Conservation (phyloP, 2,113 vertebrate genomes). For the Gallinago undulata region DNA sequence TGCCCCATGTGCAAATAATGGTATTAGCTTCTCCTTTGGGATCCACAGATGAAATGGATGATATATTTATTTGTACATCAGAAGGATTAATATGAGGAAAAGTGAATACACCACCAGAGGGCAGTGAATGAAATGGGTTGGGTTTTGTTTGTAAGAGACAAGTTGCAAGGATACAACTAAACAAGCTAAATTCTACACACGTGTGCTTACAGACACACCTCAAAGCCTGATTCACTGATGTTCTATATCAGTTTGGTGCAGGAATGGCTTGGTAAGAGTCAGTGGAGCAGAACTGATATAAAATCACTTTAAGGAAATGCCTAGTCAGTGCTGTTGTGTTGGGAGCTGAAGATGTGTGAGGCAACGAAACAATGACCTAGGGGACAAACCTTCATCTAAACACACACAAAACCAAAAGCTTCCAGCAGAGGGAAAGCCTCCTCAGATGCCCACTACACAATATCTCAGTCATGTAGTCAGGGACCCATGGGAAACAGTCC, state of each 20-base stretch:
- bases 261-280: neutral
- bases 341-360: neutral
- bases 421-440: neutral
- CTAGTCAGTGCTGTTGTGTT: neutral
- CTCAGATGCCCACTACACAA: accelerated
- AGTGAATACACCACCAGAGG: neutral
- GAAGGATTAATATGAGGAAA: neutral
- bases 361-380: accelerated
- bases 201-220: neutral
- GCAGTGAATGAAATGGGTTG: neutral
- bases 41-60: neutral
- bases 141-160: neutral
- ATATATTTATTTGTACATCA: neutral
- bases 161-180: neutral
- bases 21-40: neutral
- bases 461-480: neutral
- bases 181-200: neutral
- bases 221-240: neutral
- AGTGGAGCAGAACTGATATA: neutral
- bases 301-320: neutral
- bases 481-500: neutral
- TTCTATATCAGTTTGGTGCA: neutral
- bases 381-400: neutral
- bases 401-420: neutral
- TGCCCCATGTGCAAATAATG: neutral